These are phyloP conservation scores for Ophiothrix spiculata DNA, from an alignment of 35 echinoderm and acorn worm species.

Conservation along the genomic window DNA sequence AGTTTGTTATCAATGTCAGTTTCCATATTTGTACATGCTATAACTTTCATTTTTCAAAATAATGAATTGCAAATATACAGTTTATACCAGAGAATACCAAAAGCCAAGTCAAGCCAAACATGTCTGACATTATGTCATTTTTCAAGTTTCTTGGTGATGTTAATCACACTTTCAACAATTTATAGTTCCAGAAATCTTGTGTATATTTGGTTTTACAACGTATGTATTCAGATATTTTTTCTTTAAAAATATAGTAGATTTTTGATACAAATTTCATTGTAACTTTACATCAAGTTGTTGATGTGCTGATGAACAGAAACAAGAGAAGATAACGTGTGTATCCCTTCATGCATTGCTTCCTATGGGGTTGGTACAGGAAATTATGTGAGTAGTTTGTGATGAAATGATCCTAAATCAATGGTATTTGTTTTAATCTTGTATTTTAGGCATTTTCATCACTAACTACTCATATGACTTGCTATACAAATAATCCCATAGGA, in stretches of 20 bases:
- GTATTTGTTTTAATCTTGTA: too few species aligned
- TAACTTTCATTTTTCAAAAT: background rate
- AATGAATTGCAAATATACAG: background rate
- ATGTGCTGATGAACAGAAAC: background rate
- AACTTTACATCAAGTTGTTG: background rate
- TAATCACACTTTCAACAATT: background rate
- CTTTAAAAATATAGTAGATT: background rate
- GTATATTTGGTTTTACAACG: constrained; percentile 4
- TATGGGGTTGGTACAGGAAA: too few species aligned
- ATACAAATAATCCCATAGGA: too few species aligned
- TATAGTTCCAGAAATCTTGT: background rate
- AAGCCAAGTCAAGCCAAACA: background rate
- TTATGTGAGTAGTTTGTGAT: too few species aligned
- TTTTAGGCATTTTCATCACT: too few species aligned
- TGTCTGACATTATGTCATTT: background rate
- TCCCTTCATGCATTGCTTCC: too few species aligned
- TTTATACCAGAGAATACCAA: background rate
- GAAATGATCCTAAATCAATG: too few species aligned
- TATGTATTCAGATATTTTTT: background rate
- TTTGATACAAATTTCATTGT: background rate
- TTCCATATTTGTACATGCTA: too few species aligned
- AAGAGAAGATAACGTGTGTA: too few species aligned
- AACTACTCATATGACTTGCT: too few species aligned
- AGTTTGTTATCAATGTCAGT: too few species aligned
- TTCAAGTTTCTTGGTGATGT: background rate